Evolutionary conservation across 2,113 vertebrate species (phyloP).

Genomic region (Rhinoderma darwinii): DNA sequence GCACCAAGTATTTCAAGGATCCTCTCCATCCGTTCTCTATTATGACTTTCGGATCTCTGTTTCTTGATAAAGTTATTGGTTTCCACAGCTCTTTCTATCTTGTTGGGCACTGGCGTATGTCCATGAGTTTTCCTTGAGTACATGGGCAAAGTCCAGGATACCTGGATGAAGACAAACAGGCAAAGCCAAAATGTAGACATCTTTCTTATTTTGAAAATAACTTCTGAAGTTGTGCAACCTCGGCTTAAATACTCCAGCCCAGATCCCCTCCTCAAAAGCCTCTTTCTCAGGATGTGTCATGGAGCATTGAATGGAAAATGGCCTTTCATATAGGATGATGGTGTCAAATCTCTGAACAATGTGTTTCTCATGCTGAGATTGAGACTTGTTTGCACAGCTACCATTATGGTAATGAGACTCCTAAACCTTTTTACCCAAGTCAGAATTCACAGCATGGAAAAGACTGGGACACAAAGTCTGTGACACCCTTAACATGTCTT

Average conservation of each 20-base stretch:
- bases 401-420: conserved; percentile 44
- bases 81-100: conserved; percentile 16
- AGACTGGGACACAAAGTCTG: background rate
- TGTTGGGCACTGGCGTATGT: background rate
- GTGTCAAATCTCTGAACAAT: conserved; percentile 52
- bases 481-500: background rate
- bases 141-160: conserved; percentile 24
- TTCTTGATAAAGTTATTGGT: conserved; percentile 38
- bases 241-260: conserved; percentile 30
- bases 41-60: conserved; percentile 1
- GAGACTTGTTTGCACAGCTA: conserved; percentile 46
- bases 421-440: conserved; percentile 33
- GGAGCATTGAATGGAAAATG: conserved; percentile 54
- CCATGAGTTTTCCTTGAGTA: background rate
- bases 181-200: conserved; percentile 40
- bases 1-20: background rate
- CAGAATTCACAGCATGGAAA: background rate
- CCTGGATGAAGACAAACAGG: conserved; percentile 30
- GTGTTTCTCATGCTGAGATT: conserved; percentile 57
- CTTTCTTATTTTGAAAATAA: background rate
- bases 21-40: background rate
- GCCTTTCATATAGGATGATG: conserved; percentile 44
- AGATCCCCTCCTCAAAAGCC: conserved; percentile 33
- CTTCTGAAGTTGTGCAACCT: background rate
- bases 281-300: conserved; percentile 29